phyloP scores from a whole-genome alignment of 2,888 invertebrate species.

The Helleia helle region DNA sequence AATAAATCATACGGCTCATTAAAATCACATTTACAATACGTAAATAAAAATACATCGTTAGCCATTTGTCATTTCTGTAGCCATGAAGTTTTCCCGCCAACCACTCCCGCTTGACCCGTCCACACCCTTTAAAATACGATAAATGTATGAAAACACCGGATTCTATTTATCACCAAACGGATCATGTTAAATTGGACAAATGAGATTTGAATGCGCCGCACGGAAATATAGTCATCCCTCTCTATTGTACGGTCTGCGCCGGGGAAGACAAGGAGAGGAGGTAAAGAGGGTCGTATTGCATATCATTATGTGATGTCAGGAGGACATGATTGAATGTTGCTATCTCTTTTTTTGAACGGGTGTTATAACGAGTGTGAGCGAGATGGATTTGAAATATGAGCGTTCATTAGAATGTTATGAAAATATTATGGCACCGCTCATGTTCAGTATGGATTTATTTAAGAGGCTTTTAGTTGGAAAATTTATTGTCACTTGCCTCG shows the following conservation, averaged over 20 bases:
- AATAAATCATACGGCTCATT: slow-evolving; percentile 37
- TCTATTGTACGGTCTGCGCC: slow-evolving; percentile 19
- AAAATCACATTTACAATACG: slow-evolving; percentile 40
- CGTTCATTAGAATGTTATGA: slow-evolving; percentile 30
- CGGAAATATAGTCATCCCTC: slow-evolving; percentile 23
- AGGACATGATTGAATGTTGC: slow-evolving; percentile 23
- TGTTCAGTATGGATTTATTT: slow-evolving; percentile 18
- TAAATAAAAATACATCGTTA: slow-evolving; percentile 40
- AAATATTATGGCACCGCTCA: slow-evolving; percentile 28
- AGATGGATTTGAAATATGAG: slow-evolving; percentile 34
- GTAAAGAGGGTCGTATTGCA: slow-evolving; percentile 48
- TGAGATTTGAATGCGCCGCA: slow-evolving; percentile 1
- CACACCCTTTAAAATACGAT: slow-evolving; percentile 22
- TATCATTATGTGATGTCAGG: slow-evolving; percentile 45
- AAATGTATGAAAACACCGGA: slow-evolving; percentile 20
- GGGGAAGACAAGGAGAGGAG: slow-evolving; percentile 26
- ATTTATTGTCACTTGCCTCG: slow-evolving; percentile 12
- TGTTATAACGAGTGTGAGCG: slow-evolving; percentile 19
- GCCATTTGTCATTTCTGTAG: slow-evolving; percentile 35
- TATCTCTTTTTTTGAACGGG: slow-evolving; percentile 31
- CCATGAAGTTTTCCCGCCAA: slow-evolving; percentile 36
- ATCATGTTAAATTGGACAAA: slow-evolving; percentile 27
- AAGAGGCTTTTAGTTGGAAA: slow-evolving; percentile 16
- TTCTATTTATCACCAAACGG: slow-evolving; percentile 20
- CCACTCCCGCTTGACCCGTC: slow-evolving; percentile 27